Percentiles rank a stretch among this genome's conserved stretches.
Conservation (phyloP, 2,113 vertebrate species). For the Crotalus tigris region DNA sequence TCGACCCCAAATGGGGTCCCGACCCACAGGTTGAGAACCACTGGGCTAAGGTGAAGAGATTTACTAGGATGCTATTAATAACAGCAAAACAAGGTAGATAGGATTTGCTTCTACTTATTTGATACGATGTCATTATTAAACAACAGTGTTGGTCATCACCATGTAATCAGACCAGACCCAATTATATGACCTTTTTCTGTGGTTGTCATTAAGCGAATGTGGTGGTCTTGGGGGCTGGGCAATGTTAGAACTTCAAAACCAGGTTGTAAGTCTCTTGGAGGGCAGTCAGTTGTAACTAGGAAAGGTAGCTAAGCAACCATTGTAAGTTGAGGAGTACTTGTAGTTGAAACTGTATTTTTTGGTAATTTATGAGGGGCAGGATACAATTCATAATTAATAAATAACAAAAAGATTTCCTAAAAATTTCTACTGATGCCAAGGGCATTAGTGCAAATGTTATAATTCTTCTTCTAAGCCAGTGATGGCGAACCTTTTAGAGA, state of each 20-base stretch:
- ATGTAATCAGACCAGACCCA: background rate
- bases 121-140: background rate
- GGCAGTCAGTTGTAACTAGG: background rate
- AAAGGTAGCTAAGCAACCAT: background rate
- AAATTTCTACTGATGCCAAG: constrained; percentile 18
- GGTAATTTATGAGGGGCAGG: background rate
- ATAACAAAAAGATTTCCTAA: constrained; percentile 11
- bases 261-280: background rate
- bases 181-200: background rate
- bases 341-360: background rate
- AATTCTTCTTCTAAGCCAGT: constrained; percentile 5
- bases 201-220: background rate
- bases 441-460: constrained; percentile 1
- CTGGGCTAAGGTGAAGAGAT: background rate
- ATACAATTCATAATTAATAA: background rate
- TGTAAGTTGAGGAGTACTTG: background rate
- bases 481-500: too few species aligned
- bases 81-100: background rate
- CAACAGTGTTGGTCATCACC: background rate
- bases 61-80: background rate
- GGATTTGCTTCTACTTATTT: background rate
- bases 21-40: too few species aligned
- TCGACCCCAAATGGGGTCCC: too few species aligned
- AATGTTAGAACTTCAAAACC: background rate
- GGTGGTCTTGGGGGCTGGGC: background rate